These are phyloP conservation scores for Meghimatium bilineatum DNA, from an alignment of 2,888 invertebrate genomes.

Conservation along the genomic window DNA sequence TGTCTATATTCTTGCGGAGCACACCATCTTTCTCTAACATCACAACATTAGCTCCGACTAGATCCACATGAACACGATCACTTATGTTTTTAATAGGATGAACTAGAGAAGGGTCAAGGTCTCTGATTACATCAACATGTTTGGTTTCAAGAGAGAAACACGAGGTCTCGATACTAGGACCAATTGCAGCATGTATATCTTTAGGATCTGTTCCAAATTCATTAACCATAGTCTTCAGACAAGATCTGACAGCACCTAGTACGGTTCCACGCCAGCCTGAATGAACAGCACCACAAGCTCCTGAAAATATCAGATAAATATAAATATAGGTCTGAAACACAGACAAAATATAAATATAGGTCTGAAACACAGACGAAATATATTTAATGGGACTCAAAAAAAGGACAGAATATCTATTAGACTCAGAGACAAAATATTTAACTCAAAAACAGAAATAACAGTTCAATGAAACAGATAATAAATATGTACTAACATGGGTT, in stretches of 20 bases:
- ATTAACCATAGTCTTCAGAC: conserved; percentile 55
- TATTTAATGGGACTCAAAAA: too few relatives aligned
- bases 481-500: too few relatives aligned
- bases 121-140: conserved; percentile 48
- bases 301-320: conserved; percentile 32
- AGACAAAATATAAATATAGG: not conserved
- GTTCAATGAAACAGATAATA: too few relatives aligned
- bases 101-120: conserved; percentile 51
- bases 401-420: too few relatives aligned
- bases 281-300: conserved; percentile 60
- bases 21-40: conserved; percentile 57
- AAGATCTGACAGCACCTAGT: conserved; percentile 51
- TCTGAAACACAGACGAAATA: too few relatives aligned
- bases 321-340: not conserved
- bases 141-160: conserved; percentile 54
- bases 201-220: conserved; percentile 53
- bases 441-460: too few relatives aligned
- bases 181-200: conserved; percentile 59
- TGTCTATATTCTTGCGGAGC: conserved; percentile 57
- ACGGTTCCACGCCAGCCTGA: conserved; percentile 61
- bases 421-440: too few relatives aligned
- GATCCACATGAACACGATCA: conserved; percentile 49
- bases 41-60: conserved; percentile 57
- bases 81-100: not conserved
- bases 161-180: conserved; percentile 55